Evolutionary conservation across 1,140 invertebrate species (phyloP).

Genomic region (Caenorhabditis briggsae): DNA sequence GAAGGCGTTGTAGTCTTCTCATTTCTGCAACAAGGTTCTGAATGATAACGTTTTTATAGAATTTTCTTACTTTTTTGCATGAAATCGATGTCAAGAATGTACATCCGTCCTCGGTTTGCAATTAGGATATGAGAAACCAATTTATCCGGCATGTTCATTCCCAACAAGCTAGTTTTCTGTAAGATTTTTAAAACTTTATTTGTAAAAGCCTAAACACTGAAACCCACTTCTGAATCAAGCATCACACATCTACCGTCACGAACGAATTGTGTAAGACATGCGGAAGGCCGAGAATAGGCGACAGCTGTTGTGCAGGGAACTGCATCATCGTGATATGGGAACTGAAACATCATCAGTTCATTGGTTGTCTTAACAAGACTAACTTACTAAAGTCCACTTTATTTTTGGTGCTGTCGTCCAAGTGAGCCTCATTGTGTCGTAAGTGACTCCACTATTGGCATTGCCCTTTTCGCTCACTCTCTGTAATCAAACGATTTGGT

Average conservation of each 20-base stretch:
- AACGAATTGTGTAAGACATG: conserved; percentile 24
- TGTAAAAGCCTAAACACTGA: background rate
- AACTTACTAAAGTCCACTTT: conserved; percentile 28
- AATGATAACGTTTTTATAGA: too few species aligned
- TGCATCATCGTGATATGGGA: conserved; percentile 31
- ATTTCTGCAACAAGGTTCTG: too few species aligned
- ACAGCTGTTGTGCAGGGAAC: conserved; percentile 8
- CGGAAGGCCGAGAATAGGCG: conserved; percentile 12
- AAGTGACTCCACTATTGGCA: background rate
- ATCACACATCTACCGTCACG: conserved; percentile 39
- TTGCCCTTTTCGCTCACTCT: background rate
- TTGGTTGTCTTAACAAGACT: too few species aligned
- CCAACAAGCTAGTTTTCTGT: background rate
- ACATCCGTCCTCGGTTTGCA: conserved; percentile 25
- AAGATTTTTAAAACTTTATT: background rate
- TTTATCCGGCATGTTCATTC: conserved; percentile 21
- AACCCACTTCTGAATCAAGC: conserved; percentile 27
- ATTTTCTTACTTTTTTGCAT: background rate
- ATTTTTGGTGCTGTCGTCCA: conserved; percentile 26
- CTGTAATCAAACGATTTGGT: background rate
- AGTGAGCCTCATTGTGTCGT: conserved; percentile 1
- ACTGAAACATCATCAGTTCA: background rate
- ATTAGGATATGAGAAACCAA: conserved; percentile 13
- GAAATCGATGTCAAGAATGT: conserved; percentile 42
- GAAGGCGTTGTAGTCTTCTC: too few species aligned